Base-by-base conservation (phyloP, 1,140 invertebrate genomes). In the Sycophaga agraensis region DNA sequence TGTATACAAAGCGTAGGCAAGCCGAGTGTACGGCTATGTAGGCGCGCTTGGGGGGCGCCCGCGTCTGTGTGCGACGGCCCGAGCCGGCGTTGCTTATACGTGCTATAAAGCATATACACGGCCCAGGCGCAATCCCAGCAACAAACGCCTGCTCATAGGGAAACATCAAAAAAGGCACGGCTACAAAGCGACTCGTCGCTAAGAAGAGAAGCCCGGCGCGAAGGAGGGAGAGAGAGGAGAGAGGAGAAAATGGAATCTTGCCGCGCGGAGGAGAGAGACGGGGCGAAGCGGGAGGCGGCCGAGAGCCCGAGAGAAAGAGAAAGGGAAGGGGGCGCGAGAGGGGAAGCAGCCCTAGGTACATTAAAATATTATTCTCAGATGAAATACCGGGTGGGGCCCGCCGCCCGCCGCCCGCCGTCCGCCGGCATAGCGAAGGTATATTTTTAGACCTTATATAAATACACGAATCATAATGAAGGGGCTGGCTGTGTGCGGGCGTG, bases 341-440 rank as follows among this genome's bases (percentile, higher is more conserved):
- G 39, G 46, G 59, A 46, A 54, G 50, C 58, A 53, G 48, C 48
- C 42, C 51, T 74, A 73, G 69, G 74, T 78, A 76, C 78, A 80
- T 80, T 79, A 79, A 79, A 79, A 79, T 80, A 80, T 80, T 80
- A 80, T 80, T 79, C 77, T 79, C 77, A 79, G 77, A 80, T 80
- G 77, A 79, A 79, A 80, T 79, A 79, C 76, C 78, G 78, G 77
- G 76, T 74, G 78, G 76, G 74, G 77, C 74, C 71, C 74, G 76
- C 68, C n/a, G n/a, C n/a, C n/a, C n/a, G n/a, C n/a, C n/a, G n/a
- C n/a, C n/a, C n/a, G n/a, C n/a, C n/a, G n/a, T n/a, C 71, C 74
- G 76, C 68, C 74, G 72, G 73, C 76, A 74, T 70, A 71, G 74
- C 75, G 71, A 67, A 68, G 69, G 75, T 76, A 78, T 80, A 80